Evolutionary conservation across 2,797 vertebrate species (phyloP), one percentile per base, ranked within the genome.

Genomic region (Sebastes itinus): DNA sequence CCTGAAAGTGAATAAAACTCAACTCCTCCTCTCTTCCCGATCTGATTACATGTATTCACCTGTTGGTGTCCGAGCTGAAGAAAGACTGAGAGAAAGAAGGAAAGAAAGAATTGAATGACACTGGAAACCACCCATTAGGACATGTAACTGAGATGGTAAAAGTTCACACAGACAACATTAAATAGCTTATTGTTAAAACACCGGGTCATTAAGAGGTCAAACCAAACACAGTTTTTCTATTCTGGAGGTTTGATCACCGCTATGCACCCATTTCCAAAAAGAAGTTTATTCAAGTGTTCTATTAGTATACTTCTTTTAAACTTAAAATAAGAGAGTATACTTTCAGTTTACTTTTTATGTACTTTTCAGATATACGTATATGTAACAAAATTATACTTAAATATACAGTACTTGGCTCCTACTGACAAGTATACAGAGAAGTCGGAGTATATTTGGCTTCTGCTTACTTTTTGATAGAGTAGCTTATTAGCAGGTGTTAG

Each of bases 11-110:
- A 83, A 85, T 63, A 85, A 80, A 83, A 35, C 55, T 42, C 35
- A 60, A n/a, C 75, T 68, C 74, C 60, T 68, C 67, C 65, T 61
- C 32, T 72, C 22, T 3, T 64, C 13, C 42, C 0, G 56, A 87
- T 92, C 88, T 60, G 25, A 82, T 94, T 90, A 90, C 86, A 65
- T 16, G 32, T 55, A 66, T 86, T 92, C 78, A 78, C 38, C 61
- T 33, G 23, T 27, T 59, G 18, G 33, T 52, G 28, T 64, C 25
- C 2, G 12, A 27, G 25, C 42, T 35, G 58, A 55, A 56, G 7
- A 86, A 77, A 76, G 32, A 28, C 61, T 54, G 49, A 35, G 7
- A 75, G 61, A 75, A 79, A 76, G 23, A 61, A 27, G 18, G 10
- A 52, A 33, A 75, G 38, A 77, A 75, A 77, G 42, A 76, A 75